Evolutionary conservation across 1,140 invertebrate genomes (phyloP), one percentile per base, ranked within the genome.

Genomic region (Plectus sambesii): DNA sequence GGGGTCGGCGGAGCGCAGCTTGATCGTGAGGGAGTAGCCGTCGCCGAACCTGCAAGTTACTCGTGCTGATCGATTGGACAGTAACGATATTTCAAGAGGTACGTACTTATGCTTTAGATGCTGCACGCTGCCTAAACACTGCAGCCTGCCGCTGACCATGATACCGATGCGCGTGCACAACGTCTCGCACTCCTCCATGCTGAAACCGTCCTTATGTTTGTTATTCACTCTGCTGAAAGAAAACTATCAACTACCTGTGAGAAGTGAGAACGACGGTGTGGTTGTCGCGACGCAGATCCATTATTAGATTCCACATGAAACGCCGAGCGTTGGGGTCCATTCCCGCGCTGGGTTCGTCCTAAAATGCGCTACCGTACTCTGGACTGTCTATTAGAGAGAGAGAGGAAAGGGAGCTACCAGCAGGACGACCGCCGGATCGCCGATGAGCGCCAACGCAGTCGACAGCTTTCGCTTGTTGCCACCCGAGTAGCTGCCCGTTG

Each of bases 401-500:
- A n/a, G n/a, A n/a, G n/a, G n/a, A n/a, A n/a, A 12, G n/a, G 23
- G 43, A 44, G 37, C 54, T 5, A 47, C 58, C 26, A 90, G 75
- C 45, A 88, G 77, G 20, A 90, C 79, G 1, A 88, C 73, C 5
- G 79, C 75, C 6, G 83, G 81, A 50, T 84, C 78, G 35, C 83
- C 82, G 66, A 88, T 77, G 23, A 94, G 70, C 5, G 90, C 83
- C 39, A 98, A 80, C 0, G 88, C 88, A 33, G 88, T 87, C 56
- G 85, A 92, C 22, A 98, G 72, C 70, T 96, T 93, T 35, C 90
- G 77, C 68, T 90, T 93, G 58, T 93, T 97, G 0, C 90, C 92
- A 8, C 87, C 87, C 65, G 79, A 76, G 53, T 75, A 75, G 5
- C 60, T 69, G 5, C 63, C 62, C 26, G 71, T 63, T 20, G 53